Evolutionary conservation across 1,140 invertebrate species (phyloP).

Genomic region (Drosophila asahinai): DNA sequence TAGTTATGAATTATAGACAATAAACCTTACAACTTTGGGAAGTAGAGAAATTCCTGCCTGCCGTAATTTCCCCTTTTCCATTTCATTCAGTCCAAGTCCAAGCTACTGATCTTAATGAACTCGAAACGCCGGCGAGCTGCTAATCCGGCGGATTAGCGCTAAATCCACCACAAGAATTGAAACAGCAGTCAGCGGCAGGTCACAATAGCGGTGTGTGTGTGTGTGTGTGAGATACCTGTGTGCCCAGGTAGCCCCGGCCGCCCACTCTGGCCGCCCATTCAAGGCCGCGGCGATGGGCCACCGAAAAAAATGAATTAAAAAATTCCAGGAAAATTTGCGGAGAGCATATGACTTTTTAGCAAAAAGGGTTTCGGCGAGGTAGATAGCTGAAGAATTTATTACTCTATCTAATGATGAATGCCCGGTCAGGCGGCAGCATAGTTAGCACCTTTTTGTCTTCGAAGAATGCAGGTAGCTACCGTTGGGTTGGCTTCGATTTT

Average conservation of each 20-base stretch:
- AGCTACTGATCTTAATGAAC: constrained; percentile 71
- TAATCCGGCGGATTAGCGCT: constrained; percentile 73
- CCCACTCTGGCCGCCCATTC: constrained; percentile 24
- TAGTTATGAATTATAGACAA: constrained; percentile 5
- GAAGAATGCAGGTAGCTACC: constrained; percentile 63
- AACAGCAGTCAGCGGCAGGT: constrained; percentile 58
- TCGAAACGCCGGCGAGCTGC: constrained; percentile 55
- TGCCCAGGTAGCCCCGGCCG: constrained; percentile 19
- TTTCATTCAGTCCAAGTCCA: constrained; percentile 62
- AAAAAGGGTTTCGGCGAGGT: constrained; percentile 42
- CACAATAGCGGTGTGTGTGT: not conserved
- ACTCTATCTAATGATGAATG: constrained; percentile 54
- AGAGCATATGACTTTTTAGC: constrained; percentile 74
- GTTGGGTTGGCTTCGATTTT: constrained; percentile 44
- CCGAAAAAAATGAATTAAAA: constrained; percentile 55
- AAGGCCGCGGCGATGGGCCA: constrained; percentile 18
- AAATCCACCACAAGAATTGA: constrained; percentile 81
- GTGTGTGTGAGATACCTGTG: constrained; percentile 6
- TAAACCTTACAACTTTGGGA: constrained; percentile 30
- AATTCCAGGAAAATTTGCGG: constrained; percentile 43
- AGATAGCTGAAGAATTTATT: constrained; percentile 22
- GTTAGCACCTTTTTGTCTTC: constrained; percentile 83
- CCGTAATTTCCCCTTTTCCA: constrained; percentile 23
- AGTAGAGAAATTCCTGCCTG: not conserved
- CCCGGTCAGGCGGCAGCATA: constrained; percentile 27